Conservation (phyloP, 37 sponge, comb jelly and placozoan species). For the Mnemiopsis leidyi region DNA sequence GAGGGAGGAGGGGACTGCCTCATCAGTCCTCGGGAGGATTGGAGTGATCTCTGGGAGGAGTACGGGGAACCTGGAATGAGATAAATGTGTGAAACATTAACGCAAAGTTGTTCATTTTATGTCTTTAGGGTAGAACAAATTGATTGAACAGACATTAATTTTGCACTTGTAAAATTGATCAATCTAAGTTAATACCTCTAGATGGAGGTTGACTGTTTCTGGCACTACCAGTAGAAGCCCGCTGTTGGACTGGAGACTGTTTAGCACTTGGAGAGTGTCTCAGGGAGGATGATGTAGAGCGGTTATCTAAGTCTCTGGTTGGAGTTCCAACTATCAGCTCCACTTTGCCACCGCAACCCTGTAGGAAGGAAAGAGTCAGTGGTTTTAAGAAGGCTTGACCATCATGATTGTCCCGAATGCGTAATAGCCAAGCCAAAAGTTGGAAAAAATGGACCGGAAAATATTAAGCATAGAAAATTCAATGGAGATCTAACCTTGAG, state of each 20-base stretch:
- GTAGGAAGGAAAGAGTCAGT: background rate
- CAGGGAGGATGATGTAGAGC: background rate
- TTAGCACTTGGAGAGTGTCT: background rate
- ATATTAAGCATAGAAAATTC: background rate
- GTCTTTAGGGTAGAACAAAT: too few relatives aligned
- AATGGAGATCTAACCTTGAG: conserved; percentile 3
- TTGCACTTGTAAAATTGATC: background rate
- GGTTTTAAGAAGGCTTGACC: too few relatives aligned
- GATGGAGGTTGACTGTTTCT: background rate
- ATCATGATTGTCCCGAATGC: too few relatives aligned
- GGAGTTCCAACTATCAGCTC: conserved; percentile 46
- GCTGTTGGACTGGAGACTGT: background rate
- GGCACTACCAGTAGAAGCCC: background rate
- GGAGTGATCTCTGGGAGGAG: conserved; percentile 39
- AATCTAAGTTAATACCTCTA: background rate
- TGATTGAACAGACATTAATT: too few relatives aligned
- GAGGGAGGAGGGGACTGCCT: background rate
- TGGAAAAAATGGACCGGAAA: too few relatives aligned
- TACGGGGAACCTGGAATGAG: conserved; percentile 29
- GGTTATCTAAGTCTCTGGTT: background rate
- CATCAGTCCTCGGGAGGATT: background rate
- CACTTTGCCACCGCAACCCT: background rate
- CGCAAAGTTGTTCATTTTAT: too few relatives aligned
- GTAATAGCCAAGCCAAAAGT: too few relatives aligned
- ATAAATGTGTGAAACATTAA: too few relatives aligned